Conservation (phyloP, 2,797 vertebrate species). For the Sebastiscus albofasciatus region DNA sequence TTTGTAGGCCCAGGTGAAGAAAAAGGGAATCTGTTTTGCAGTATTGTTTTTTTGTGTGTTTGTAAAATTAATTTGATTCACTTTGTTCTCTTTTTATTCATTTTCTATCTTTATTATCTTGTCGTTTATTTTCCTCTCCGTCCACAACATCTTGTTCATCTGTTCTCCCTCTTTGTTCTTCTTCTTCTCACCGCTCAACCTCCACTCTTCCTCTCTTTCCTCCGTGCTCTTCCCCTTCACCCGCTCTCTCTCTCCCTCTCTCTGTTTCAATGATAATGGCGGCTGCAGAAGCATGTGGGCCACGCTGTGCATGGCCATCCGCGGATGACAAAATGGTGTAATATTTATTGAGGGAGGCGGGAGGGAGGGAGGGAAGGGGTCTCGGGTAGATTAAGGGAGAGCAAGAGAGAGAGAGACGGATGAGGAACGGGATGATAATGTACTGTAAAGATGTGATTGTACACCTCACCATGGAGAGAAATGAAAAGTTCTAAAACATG, state of each 20-base stretch:
- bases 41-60: slow-evolving; percentile 53
- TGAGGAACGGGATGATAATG: slow-evolving; percentile 54
- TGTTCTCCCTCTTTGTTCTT: neutral
- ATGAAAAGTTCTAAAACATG: slow-evolving; percentile 73
- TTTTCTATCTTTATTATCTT: slow-evolving; percentile 37
- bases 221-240: neutral
- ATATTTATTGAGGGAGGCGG: slow-evolving; percentile 78
- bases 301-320: slow-evolving; percentile 77
- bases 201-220: slow-evolving; percentile 6
- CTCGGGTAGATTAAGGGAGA: neutral
- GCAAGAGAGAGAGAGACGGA: slow-evolving; percentile 14
- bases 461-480: slow-evolving; percentile 62
- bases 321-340: slow-evolving; percentile 53
- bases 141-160: slow-evolving; percentile 12
- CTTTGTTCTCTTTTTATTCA: slow-evolving; percentile 38
- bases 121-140: slow-evolving; percentile 11
- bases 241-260: neutral
- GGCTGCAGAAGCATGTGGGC: slow-evolving; percentile 56
- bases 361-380: neutral
- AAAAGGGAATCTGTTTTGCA: slow-evolving; percentile 70
- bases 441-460: slow-evolving; percentile 81
- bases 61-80: slow-evolving; percentile 36
- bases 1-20: slow-evolving; percentile 35
- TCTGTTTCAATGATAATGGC: slow-evolving; percentile 33
- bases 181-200: slow-evolving; percentile 1